phyloP scores from a whole-genome alignment of 2,888 invertebrate genomes.

The Taenaris catops region DNA sequence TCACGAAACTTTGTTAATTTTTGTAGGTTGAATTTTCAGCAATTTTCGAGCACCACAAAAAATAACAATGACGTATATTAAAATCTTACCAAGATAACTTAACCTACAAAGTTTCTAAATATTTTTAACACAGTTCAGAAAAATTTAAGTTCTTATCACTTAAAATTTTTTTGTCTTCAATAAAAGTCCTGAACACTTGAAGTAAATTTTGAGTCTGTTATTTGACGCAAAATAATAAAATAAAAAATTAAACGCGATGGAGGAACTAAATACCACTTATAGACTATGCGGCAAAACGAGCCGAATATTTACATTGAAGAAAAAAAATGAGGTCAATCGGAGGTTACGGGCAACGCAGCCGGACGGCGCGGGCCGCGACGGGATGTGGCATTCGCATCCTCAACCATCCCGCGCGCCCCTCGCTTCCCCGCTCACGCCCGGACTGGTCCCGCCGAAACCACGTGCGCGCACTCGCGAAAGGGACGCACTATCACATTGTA shows the following conservation, averaged over 20 bases:
- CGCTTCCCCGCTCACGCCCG: constrained; percentile 36
- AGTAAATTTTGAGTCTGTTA: constrained; percentile 48
- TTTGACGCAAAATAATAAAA: constrained; percentile 38
- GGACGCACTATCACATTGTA: constrained; percentile 35
- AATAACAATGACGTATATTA: constrained; percentile 37
- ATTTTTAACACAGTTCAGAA: constrained; percentile 39
- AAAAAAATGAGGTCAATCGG: constrained; percentile 78
- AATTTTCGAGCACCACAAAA: constrained; percentile 42
- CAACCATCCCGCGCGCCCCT: constrained; percentile 35
- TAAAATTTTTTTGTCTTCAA: constrained; percentile 39
- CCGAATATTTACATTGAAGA: constrained; percentile 79
- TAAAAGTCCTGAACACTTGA: constrained; percentile 42
- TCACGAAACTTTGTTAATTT: constrained; percentile 31
- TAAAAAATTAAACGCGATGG: constrained; percentile 48
- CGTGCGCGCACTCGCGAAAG: constrained; percentile 65
- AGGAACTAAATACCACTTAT: constrained; percentile 78
- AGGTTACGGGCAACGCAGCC: constrained; percentile 78
- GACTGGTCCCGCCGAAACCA: constrained; percentile 51
- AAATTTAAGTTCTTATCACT: constrained; percentile 44
- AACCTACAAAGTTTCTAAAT: constrained; percentile 34
- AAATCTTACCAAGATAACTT: constrained; percentile 37
- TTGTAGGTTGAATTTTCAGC: constrained; percentile 26
- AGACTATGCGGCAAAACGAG: constrained; percentile 75
- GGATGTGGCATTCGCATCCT: constrained; percentile 54
- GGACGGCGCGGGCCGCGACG: constrained; percentile 75